Percentiles rank a stretch among this genome's conserved stretches.
Conservation (phyloP, 2,888 invertebrate species). For the Pseudeuparius sepicola region DNA sequence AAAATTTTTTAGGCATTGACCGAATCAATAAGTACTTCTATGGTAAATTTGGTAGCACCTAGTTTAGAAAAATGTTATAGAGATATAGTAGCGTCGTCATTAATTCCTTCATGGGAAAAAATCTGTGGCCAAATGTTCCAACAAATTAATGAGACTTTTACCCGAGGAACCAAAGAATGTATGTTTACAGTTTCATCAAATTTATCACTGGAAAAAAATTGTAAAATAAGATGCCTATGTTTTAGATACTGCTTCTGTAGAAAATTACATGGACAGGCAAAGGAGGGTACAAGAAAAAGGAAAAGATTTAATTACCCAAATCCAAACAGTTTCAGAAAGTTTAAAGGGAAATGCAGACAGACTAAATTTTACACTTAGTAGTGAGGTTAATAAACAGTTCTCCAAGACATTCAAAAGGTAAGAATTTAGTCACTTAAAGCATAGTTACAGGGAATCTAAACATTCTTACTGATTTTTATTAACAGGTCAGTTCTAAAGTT, state of each 20-base stretch:
- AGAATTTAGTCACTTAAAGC: conserved; percentile 14
- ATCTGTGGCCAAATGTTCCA: conserved; percentile 78
- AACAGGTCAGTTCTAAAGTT: too few species aligned
- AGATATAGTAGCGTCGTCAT: conserved; percentile 62
- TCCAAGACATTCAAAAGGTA: conserved; percentile 34
- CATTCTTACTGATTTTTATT: too few species aligned
- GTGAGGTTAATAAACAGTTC: conserved; percentile 37
- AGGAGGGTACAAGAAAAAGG: conserved; percentile 38
- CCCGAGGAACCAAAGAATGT: conserved; percentile 86
- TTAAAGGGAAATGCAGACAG: conserved; percentile 36
- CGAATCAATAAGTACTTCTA: conserved; percentile 61
- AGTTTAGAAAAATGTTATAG: conserved; percentile 68
- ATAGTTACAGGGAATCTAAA: too few species aligned
- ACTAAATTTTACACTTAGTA: conserved; percentile 29
- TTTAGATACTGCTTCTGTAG: conserved; percentile 38
- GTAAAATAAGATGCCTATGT: neutral
- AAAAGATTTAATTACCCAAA: conserved; percentile 37
- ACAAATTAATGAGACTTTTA: conserved; percentile 83
- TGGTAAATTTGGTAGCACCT: conserved; percentile 59
- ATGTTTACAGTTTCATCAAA: conserved; percentile 37
- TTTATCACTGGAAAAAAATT: neutral
- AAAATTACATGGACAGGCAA: conserved; percentile 39
- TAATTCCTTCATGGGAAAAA: conserved; percentile 81
- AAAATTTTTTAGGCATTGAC: conserved; percentile 56
- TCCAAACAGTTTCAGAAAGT: conserved; percentile 36